Percentiles rank a stretch among this genome's conserved stretches.
Conservation (phyloP, 1,140 invertebrate genomes). For the Drosophila aff. region DNA sequence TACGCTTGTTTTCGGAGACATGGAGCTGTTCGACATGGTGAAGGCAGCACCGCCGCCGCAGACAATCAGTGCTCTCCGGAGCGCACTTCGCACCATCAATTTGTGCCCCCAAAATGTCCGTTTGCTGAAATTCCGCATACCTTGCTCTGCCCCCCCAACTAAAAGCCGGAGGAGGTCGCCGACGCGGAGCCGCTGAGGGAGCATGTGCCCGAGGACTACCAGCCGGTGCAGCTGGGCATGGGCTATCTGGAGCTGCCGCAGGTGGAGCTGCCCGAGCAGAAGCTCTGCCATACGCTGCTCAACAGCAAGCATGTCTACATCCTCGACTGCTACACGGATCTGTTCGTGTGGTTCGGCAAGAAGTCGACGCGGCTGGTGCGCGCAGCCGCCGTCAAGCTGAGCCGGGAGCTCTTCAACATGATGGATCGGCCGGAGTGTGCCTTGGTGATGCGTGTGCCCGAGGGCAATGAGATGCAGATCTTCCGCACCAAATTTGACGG, state of each 20-base stretch:
- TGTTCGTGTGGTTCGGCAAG: conserved; percentile 99
- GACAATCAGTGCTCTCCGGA: conserved; percentile 15
- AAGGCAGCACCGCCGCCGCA: conserved; percentile 60
- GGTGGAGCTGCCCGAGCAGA: conserved; percentile 93
- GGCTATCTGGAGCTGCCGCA: conserved; percentile 99
- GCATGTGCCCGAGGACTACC: conserved; percentile 92
- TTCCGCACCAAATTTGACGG: conserved; percentile 99
- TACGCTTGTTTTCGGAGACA: conserved; percentile 7
- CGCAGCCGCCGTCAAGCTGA: conserved; percentile 97
- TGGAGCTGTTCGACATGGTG: conserved; percentile 69
- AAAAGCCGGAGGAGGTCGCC: conserved; percentile 74
- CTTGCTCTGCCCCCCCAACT: no score
- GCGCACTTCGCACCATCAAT: neutral
- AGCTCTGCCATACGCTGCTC: conserved; percentile 90
- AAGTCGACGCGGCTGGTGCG: conserved; percentile 98
- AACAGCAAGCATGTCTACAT: conserved; percentile 98
- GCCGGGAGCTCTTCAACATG: conserved; percentile 97
- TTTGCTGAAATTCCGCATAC: neutral
- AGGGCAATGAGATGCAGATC: conserved; percentile 94
- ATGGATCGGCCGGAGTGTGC: conserved; percentile 95
- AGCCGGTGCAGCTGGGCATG: conserved; percentile 95
- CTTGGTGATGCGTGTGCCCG: conserved; percentile 94
- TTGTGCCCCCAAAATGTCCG: neutral
- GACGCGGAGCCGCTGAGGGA: conserved; percentile 85
- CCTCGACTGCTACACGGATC: conserved; percentile 96